Evolutionary conservation across 2,113 vertebrate genomes (phyloP), one percentile per base, ranked within the genome.

Genomic region (Ptilorrhoa leucosticta): DNA sequence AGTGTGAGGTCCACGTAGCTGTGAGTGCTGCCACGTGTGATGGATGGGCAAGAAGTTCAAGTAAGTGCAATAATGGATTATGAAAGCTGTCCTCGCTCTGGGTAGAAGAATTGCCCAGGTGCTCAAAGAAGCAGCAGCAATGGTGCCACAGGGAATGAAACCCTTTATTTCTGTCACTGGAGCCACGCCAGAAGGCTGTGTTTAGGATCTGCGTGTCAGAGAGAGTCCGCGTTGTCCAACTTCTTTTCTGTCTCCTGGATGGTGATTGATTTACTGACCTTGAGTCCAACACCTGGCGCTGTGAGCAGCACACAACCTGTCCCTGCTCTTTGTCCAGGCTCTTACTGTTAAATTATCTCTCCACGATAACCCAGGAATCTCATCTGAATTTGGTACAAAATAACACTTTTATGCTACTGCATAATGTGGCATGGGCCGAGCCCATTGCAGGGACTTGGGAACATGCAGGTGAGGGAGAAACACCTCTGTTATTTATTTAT

Each of bases 181-280:
- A 92, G 35, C 60, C 51, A 22, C 0, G 26, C 63, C 89, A 69
- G 35, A 24, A 45, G 40, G 27, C 78, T 11, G 9, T 10, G 75
- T 42, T 90, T 54, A 51, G 85, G 83, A 78, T 79, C 83, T 51
- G 22, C 9, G 2, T 11, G 33, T 71, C 93, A 94, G 51, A 73
- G 47, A 81, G 30, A 22, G 44, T 73, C 78, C 58, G 37, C 3
- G 0, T 35, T 40, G 71, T 39, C 69, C 60, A 56, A 14, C 81
- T 94, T 51, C 51, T 83, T 54, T 50, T 28, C 88, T 83, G 76
- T 70, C 88, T 80, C 82, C 72, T 16, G 44, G 37, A 37, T 37
- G 64, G 28, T 56, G 71, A 93, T 83, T 83, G 83, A 94, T 91
- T 87, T 45, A 50, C 83, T 93, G 92, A 93, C 88, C 85, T 86